Evolutionary conservation across 2,113 vertebrate species (phyloP).

Genomic region (Hylia prasina): DNA sequence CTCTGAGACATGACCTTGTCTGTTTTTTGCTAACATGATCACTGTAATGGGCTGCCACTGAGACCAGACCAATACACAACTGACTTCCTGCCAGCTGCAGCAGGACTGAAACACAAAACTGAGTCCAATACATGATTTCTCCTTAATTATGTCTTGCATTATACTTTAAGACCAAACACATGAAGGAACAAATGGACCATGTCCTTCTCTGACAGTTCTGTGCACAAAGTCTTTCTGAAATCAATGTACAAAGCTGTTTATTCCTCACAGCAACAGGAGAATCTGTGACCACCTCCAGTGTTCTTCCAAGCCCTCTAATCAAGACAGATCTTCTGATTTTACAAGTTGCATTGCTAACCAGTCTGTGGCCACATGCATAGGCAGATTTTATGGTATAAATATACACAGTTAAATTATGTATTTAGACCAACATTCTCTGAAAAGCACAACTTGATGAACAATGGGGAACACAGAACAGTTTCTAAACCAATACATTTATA

Average conservation of each 20-base stretch:
- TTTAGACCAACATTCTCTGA: background rate
- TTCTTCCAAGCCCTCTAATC: background rate
- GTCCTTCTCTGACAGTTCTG: background rate
- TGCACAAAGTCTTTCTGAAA: background rate
- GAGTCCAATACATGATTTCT: background rate
- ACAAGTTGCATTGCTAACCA: background rate
- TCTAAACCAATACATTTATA: background rate
- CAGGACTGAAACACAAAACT: background rate
- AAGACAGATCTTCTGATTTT: background rate
- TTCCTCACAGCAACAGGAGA: background rate
- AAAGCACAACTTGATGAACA: background rate
- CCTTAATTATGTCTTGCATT: background rate
- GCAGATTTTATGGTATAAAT: background rate
- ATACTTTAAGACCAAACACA: background rate
- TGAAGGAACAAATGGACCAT: background rate
- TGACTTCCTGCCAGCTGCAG: background rate
- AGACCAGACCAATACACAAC: background rate
- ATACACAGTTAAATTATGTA: background rate
- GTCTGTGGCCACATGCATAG: background rate
- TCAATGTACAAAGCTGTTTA: background rate
- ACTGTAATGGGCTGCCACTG: background rate
- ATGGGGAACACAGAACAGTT: background rate
- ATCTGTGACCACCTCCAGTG: background rate
- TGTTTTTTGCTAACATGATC: background rate
- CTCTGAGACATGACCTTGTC: background rate